These are phyloP conservation scores for Mylabris phalerata DNA, from an alignment of 1,140 invertebrate species.

Conservation along the genomic window DNA sequence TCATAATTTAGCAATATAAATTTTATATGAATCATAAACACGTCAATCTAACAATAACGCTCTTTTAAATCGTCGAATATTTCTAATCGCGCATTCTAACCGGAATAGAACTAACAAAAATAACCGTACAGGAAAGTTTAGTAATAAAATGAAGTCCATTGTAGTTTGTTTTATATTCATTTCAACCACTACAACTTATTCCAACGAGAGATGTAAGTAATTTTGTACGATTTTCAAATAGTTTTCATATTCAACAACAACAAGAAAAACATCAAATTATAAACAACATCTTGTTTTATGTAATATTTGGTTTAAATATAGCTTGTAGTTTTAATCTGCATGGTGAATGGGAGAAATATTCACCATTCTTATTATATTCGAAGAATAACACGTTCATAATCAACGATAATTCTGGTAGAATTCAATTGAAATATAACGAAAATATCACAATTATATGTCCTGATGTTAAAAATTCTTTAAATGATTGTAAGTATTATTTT, in stretches of 20 bases:
- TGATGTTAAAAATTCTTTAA: constrained; percentile 20
- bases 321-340: constrained; percentile 22
- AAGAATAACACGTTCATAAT: constrained; percentile 23
- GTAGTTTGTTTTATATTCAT: constrained; percentile 6
- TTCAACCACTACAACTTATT: too few species aligned
- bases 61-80: too few species aligned
- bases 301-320: constrained; percentile 1
- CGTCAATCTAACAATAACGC: too few species aligned
- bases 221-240: too few species aligned
- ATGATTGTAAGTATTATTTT: constrained; percentile 16
- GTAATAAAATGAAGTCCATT: constrained; percentile 11
- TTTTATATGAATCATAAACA: too few species aligned
- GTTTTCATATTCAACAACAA: too few species aligned
- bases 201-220: too few species aligned
- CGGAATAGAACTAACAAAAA: too few species aligned
- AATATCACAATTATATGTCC: constrained; percentile 29
- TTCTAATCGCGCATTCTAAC: too few species aligned
- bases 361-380: constrained; percentile 24
- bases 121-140: too few species aligned
- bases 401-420: constrained; percentile 24
- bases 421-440: constrained; percentile 23
- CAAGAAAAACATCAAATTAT: too few species aligned
- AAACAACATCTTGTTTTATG: background rate
- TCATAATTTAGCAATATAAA: too few species aligned
- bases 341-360: constrained; percentile 12